phyloP scores from a whole-genome alignment of 2,888 invertebrate genomes.

The Rapana venosa region DNA sequence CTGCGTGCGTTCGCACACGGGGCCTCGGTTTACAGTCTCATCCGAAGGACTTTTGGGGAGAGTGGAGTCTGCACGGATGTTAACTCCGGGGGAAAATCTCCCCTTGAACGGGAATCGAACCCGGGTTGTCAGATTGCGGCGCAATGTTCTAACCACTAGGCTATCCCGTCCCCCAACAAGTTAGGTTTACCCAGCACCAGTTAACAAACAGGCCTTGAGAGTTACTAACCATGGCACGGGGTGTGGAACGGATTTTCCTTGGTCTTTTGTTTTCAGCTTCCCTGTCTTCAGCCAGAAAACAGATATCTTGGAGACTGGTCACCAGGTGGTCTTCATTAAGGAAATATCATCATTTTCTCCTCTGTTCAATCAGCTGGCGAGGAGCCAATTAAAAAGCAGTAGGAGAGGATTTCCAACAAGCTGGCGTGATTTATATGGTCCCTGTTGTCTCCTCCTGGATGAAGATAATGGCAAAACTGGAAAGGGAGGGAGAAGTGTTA shows the following conservation, averaged over 20 bases:
- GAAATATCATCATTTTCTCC: conserved; percentile 34
- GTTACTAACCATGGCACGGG: background rate
- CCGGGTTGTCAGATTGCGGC: no score
- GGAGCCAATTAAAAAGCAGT: conserved; percentile 26
- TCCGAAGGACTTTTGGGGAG: no score
- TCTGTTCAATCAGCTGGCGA: conserved; percentile 17
- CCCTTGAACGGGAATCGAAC: no score
- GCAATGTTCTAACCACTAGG: no score
- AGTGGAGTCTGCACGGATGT: no score
- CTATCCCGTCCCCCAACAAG: no score
- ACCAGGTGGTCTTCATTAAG: background rate
- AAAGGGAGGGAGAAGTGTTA: conserved; percentile 8
- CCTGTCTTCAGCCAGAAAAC: background rate
- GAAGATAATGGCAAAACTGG: background rate
- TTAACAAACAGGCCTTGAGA: background rate
- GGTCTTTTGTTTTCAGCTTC: conserved; percentile 20
- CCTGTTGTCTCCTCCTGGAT: no score
- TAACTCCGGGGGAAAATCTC: no score
- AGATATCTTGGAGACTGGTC: background rate
- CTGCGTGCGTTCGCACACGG: no score
- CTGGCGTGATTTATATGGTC: conserved; percentile 35
- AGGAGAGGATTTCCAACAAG: background rate
- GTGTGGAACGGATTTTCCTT: background rate
- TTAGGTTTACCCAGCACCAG: background rate
- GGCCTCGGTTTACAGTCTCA: no score